These are phyloP conservation scores for Homarus americanus DNA, from an alignment of 1,140 invertebrate genomes.

Conservation along the genomic window DNA sequence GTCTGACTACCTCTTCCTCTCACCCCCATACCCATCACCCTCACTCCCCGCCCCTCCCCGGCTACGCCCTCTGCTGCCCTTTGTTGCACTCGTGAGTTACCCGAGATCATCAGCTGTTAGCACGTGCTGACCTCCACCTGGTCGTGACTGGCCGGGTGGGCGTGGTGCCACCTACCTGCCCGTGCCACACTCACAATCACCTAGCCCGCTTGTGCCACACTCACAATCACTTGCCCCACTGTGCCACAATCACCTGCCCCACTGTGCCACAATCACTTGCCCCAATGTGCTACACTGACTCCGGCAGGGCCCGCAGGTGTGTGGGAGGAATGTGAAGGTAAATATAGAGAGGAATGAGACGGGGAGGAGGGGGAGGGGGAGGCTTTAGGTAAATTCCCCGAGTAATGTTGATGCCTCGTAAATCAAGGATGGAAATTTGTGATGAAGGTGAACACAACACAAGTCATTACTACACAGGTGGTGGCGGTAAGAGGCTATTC, in stretches of 20 bases:
- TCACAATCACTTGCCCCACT: background rate
- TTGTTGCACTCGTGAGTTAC: background rate
- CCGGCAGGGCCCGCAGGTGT: too few species aligned
- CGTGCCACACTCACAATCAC: background rate
- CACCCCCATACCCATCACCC: background rate
- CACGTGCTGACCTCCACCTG: background rate
- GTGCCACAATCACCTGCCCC: background rate
- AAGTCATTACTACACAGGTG: too few species aligned
- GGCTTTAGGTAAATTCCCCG: too few species aligned
- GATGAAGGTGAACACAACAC: too few species aligned
- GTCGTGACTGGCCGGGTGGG: conserved; percentile 1
- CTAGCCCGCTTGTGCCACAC: background rate
- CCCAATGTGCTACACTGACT: too few species aligned
- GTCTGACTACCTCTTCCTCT: background rate
- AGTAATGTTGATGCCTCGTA: too few species aligned
- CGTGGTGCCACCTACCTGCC: background rate
- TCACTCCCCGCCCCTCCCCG: background rate
- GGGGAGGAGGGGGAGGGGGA: too few species aligned
- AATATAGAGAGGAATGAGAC: too few species aligned
- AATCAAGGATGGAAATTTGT: too few species aligned
- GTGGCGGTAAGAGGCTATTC: too few species aligned
- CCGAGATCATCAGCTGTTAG: background rate
- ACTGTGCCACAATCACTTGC: too few species aligned
- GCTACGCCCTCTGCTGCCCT: background rate
- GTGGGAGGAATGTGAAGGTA: too few species aligned